Evolutionary conservation across 2,113 vertebrate species (phyloP), one percentile per base, ranked within the genome.

Genomic region (Propithecus coquereli): DNA sequence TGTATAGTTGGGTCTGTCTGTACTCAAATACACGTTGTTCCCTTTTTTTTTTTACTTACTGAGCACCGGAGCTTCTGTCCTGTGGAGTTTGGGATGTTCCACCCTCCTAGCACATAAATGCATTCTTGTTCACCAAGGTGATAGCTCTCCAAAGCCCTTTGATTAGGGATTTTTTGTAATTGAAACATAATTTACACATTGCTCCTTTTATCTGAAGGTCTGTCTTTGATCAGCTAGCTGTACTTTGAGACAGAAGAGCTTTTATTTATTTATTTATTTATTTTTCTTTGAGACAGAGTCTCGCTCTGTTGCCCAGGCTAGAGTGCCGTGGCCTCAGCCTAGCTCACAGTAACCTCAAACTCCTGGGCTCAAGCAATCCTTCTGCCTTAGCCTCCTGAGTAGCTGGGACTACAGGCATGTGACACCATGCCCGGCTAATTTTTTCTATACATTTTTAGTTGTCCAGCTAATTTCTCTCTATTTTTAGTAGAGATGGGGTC

Each of bases 1-100:
- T 76, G 30, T 13, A 11, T 30, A 6, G 34, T n/a, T 68, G 87
- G 65, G 30, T 57, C 45, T 61, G 10, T 76, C 37, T 59, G 50
- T 5, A 1, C 66, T 25, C 27, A 27, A 1, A 1, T 0, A 22
- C 1, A 25, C 23, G 8, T 27, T 1, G 13, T 18, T 50, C 9
- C 50, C 9, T 25, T 90, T 68, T 63, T 61, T n/a, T 61, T 30
- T 61, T 61, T 59, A n/a, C 3, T 52, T 66, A 23, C 8, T 54
- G 43, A 47, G 43, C 14, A 18, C 32, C 32, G 73, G 43, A 76
- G 85, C 8, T 34, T 73, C 43, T 52, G 5, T n/a, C 43, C 40
- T 40, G 37, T 30, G 37, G 34, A 70, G 23, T 47, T 34, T 40
- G 34, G 25, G 40, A 5, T 5, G 6, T 50, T 57, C 20, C 40